A percentile compares a stretch with the other conserved stretches of the same genome.
Conservation (phyloP, 2,797 vertebrate genomes). For the Enoplosus armatus region DNA sequence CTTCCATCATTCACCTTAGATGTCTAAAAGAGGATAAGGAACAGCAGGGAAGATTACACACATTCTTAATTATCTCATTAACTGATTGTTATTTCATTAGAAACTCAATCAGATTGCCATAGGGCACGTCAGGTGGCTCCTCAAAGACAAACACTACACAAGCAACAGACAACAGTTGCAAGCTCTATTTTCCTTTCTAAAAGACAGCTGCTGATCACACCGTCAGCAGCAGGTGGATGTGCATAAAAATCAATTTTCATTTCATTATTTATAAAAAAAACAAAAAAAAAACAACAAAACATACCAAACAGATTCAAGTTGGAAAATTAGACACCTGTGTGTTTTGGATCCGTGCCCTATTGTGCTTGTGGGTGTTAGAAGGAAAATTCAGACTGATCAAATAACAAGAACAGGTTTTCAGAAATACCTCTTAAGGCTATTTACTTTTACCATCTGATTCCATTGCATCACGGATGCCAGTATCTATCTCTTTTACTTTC, state of each 20-base stretch:
- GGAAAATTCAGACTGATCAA: conserved; percentile 25
- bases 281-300: neutral
- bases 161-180: conserved; percentile 10
- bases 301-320: conserved; percentile 34
- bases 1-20: conserved; percentile 32
- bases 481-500: conserved; percentile 32
- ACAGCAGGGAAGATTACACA: conserved; percentile 35
- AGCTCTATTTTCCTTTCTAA: conserved; percentile 23
- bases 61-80: conserved; percentile 44
- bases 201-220: conserved; percentile 44
- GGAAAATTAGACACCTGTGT: conserved; percentile 39
- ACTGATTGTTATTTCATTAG: conserved; percentile 52
- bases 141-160: conserved; percentile 19
- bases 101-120: conserved; percentile 31
- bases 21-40: conserved; percentile 38
- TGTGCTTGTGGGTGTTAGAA: conserved; percentile 1
- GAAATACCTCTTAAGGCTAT: conserved; percentile 12
- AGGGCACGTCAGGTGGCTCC: conserved; percentile 24
- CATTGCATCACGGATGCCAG: conserved; percentile 11
- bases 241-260: conserved; percentile 35
- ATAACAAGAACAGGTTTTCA: conserved; percentile 17
- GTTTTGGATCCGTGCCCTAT: neutral
- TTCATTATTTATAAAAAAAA: conserved; percentile 16
- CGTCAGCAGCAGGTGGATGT: conserved; percentile 15
- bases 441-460: conserved; percentile 28